These are phyloP conservation scores for Drosophila glabriapex DNA, from an alignment of 2,888 invertebrate species.

Conservation along the genomic window DNA sequence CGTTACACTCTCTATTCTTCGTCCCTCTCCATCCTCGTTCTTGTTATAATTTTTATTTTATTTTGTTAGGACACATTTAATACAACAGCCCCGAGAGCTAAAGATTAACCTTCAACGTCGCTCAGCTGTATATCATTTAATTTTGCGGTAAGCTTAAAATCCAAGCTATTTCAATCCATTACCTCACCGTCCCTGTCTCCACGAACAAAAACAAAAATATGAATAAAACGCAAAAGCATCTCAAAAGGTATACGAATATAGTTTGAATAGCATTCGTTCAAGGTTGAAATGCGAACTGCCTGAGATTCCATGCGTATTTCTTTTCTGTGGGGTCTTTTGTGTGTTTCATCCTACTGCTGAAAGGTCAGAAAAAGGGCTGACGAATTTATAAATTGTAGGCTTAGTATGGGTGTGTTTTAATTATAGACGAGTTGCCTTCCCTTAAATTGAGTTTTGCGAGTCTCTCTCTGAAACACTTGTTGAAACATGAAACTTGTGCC, in stretches of 20 bases:
- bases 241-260: slow-evolving; percentile 49
- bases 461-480: slow-evolving; percentile 41
- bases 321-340: slow-evolving; percentile 1
- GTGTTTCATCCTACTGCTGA: not conserved
- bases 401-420: slow-evolving; percentile 32
- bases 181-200: slow-evolving; percentile 1
- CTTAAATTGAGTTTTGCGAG: not conserved
- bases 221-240: slow-evolving; percentile 20
- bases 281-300: slow-evolving; percentile 39
- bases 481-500: slow-evolving; percentile 27
- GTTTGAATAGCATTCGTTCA: slow-evolving; percentile 54
- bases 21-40: slow-evolving; percentile 2
- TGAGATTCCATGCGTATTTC: slow-evolving; percentile 10
- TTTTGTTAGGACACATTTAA: slow-evolving; percentile 62
- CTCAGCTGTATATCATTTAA: slow-evolving; percentile 74
- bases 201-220: not conserved
- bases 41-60: slow-evolving; percentile 58
- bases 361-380: slow-evolving; percentile 31
- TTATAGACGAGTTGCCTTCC: slow-evolving; percentile 37
- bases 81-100: slow-evolving; percentile 37
- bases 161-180: slow-evolving; percentile 42
- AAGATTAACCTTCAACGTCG: slow-evolving; percentile 77
- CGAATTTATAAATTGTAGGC: slow-evolving; percentile 15
- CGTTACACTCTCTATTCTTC: slow-evolving; percentile 10
- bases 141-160: slow-evolving; percentile 73